phyloP scores from a whole-genome alignment of 1,140 invertebrate genomes.

The Onthophagus taurus region DNA sequence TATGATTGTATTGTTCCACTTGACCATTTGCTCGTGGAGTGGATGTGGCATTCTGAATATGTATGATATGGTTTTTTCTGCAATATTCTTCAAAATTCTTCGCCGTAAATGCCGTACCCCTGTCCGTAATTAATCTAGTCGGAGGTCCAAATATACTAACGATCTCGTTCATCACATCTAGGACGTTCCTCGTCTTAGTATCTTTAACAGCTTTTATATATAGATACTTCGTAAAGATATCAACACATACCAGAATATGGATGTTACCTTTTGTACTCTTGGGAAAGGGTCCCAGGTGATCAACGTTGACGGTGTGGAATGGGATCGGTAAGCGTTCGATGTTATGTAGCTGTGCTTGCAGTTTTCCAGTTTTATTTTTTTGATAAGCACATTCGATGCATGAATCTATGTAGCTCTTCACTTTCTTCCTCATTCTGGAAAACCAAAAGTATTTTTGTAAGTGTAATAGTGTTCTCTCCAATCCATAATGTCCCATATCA shows the following conservation, averaged over 20 bases:
- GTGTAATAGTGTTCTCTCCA: slow-evolving; percentile 23
- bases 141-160: neutral
- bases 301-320: slow-evolving; percentile 14
- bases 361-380: slow-evolving; percentile 24
- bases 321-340: neutral
- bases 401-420: slow-evolving; percentile 21
- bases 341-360: neutral
- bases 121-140: slow-evolving; percentile 3
- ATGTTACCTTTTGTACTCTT: slow-evolving; percentile 6
- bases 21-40: slow-evolving; percentile 5
- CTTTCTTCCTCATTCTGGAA: slow-evolving; percentile 23
- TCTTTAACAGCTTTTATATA: slow-evolving; percentile 1
- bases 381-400: slow-evolving; percentile 27
- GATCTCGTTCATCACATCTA: neutral
- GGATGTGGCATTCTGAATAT: slow-evolving; percentile 7
- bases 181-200: neutral
- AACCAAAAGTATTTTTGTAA: slow-evolving; percentile 23
- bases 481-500: slow-evolving; percentile 25
- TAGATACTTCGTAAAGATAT: slow-evolving; percentile 21
- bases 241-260: slow-evolving; percentile 8
- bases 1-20: neutral
- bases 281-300: slow-evolving; percentile 2
- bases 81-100: slow-evolving; percentile 2
- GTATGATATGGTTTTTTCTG: neutral
- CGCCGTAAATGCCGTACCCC: slow-evolving; percentile 6